Conservation (phyloP, 2,797 vertebrate genomes). For the Carduelis carduelis region DNA sequence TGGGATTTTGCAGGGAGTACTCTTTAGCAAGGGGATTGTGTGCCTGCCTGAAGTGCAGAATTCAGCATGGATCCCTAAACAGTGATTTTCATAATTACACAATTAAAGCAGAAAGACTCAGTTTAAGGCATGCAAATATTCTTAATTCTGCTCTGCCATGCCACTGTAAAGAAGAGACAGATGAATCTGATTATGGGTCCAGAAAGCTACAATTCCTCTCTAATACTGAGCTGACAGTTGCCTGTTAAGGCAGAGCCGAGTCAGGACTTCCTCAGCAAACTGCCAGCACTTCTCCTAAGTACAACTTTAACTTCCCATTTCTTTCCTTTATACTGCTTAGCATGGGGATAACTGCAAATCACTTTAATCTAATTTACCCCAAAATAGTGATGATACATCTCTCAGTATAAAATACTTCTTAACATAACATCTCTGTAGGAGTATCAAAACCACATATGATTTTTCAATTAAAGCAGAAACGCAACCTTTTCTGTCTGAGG, state of each 20-base stretch:
- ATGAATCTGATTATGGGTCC: slow-evolving; percentile 14
- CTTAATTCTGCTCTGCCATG: slow-evolving; percentile 34
- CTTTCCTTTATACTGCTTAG: slow-evolving; percentile 24
- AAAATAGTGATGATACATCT: slow-evolving; percentile 40
- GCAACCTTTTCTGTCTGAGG: slow-evolving; percentile 30
- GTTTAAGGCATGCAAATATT: slow-evolving; percentile 46
- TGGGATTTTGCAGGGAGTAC: background rate
- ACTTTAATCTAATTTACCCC: slow-evolving; percentile 55
- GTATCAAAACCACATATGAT: background rate
- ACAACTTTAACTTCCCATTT: slow-evolving; percentile 11
- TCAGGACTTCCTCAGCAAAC: background rate
- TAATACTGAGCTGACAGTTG: background rate
- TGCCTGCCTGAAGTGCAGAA: slow-evolving; percentile 7
- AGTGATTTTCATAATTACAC: slow-evolving; percentile 46
- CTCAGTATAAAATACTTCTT: slow-evolving; percentile 25
- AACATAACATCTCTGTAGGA: slow-evolving; percentile 46
- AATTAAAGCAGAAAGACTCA: slow-evolving; percentile 52
- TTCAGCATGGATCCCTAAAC: slow-evolving; percentile 11
- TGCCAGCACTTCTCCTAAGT: background rate
- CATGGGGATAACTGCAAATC: slow-evolving; percentile 44
- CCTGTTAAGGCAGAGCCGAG: background rate
- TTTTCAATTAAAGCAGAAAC: slow-evolving; percentile 57
- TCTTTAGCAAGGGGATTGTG: background rate
- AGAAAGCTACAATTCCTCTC: background rate
- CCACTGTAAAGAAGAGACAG: background rate